Conservation (phyloP, 1,140 invertebrate species). For the Branchinecta lynchi region DNA sequence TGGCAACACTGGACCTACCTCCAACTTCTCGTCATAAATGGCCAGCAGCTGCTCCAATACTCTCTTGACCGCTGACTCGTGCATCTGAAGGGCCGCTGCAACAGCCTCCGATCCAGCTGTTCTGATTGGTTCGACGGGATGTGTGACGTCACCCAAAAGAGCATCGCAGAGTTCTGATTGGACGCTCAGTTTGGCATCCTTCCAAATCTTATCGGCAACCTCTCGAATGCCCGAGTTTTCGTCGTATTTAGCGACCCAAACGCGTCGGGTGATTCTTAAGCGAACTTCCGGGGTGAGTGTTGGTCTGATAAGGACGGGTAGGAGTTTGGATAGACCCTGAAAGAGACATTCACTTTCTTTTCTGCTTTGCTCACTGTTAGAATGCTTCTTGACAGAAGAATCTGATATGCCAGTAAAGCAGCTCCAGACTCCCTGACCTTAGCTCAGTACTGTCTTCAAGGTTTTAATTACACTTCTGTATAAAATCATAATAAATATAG, state of each 20-base stretch:
- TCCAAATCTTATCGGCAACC: conserved; percentile 52
- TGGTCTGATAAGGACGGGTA: conserved; percentile 42
- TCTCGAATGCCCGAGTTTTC: conserved; percentile 32
- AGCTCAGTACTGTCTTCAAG: too few relatives aligned
- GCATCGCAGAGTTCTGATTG: conserved; percentile 38
- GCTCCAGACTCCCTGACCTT: too few relatives aligned
- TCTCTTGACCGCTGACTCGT: conserved; percentile 37
- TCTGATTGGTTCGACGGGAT: conserved; percentile 60
- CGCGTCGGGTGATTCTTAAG: conserved; percentile 42
- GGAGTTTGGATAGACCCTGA: conserved; percentile 47
- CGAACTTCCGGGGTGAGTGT: conserved; percentile 36
- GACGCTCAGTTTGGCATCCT: conserved; percentile 37
- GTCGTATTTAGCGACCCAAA: conserved; percentile 66
- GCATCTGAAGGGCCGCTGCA: conserved; percentile 44
- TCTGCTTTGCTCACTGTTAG: background rate
- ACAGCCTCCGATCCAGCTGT: conserved; percentile 57
- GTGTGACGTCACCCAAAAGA: conserved; percentile 56
- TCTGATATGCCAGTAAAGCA: too few relatives aligned
- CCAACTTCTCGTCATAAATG: conserved; percentile 59
- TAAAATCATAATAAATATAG: too few relatives aligned
- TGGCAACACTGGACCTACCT: too few relatives aligned
- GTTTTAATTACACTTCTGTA: too few relatives aligned
- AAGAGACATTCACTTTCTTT: conserved; percentile 22
- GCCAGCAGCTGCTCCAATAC: conserved; percentile 49
- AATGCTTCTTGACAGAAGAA: too few relatives aligned